Percentiles rank a stretch among this genome's conserved stretches.
These are phyloP conservation scores for Platysternon megacephalum DNA, from an alignment of 2,113 vertebrate species.

Conservation along the genomic window DNA sequence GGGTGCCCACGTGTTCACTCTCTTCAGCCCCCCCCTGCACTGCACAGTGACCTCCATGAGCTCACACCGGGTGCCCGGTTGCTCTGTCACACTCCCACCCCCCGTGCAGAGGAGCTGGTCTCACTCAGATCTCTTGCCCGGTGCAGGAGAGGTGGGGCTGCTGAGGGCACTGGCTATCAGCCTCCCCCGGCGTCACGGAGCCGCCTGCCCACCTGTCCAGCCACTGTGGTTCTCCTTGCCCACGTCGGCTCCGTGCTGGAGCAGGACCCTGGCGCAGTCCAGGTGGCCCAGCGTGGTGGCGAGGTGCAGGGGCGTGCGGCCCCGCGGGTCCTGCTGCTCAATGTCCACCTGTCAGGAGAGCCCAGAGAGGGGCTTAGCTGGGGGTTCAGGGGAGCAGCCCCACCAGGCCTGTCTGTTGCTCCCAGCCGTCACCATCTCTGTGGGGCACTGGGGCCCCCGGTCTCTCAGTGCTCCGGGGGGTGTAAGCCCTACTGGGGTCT, in stretches of 20 bases:
- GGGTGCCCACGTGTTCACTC: too few relatives aligned
- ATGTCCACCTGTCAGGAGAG: slow-evolving; percentile 82
- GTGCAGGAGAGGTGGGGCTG: background rate
- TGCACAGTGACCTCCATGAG: background rate
- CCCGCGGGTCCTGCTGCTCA: slow-evolving; percentile 92
- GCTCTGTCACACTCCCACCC: too few relatives aligned
- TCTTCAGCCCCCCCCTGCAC: too few relatives aligned
- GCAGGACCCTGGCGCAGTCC: slow-evolving; percentile 90
- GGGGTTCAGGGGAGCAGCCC: background rate
- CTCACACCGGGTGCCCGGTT: background rate
- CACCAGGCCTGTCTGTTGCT: background rate
- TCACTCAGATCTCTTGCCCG: background rate
- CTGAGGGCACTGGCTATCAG: too few relatives aligned
- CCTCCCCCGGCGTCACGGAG: fast-evolving
- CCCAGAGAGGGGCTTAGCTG: background rate
- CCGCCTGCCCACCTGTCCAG: slow-evolving; percentile 89
- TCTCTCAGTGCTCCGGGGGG: background rate
- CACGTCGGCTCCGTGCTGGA: slow-evolving; percentile 91
- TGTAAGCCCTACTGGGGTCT: background rate
- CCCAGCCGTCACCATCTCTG: background rate
- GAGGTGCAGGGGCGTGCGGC: slow-evolving; percentile 94
- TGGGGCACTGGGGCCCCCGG: background rate
- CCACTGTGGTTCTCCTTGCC: slow-evolving; percentile 95
- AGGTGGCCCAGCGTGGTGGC: slow-evolving; percentile 93
- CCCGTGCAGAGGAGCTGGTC: too few relatives aligned